Conservation (phyloP, 2,113 vertebrate genomes). For the Dicrurus megarhynchus region DNA sequence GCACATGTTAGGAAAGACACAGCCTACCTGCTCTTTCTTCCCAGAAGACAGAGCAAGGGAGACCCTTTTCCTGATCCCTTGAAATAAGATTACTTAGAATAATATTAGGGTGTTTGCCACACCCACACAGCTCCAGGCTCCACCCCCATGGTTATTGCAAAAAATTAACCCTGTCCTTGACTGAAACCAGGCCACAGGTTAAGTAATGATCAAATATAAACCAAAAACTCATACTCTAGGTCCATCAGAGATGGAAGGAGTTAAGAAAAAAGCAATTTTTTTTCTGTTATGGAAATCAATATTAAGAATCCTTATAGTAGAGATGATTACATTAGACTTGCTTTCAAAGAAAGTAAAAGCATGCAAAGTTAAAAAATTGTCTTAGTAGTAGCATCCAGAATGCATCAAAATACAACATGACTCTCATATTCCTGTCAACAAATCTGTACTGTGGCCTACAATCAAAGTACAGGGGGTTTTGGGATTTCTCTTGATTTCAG, state of each 20-base stretch:
- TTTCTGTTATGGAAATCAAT: not conserved
- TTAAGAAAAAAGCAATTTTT: not conserved
- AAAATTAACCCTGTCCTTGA: too few species aligned
- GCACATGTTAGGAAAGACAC: not conserved
- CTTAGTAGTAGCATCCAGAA: not conserved
- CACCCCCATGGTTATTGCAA: fast-evolving
- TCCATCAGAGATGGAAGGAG: not conserved
- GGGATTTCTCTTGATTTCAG: not conserved
- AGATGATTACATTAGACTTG: not conserved
- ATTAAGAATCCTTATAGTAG: not conserved
- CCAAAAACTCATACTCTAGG: not conserved
- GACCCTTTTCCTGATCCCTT: too few species aligned
- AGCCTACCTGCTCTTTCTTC: not conserved
- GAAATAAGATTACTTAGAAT: not conserved
- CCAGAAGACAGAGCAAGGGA: not conserved
- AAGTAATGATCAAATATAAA: not conserved
- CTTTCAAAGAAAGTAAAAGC: not conserved
- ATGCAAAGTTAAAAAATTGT: not conserved
- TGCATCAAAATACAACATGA: not conserved
- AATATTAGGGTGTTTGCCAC: not conserved
- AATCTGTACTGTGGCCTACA: not conserved
- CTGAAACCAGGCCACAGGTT: not conserved
- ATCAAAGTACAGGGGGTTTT: fast-evolving
- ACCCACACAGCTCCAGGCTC: not conserved
- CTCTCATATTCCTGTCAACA: not conserved